Evolutionary conservation across 2,888 invertebrate genomes (phyloP).

Genomic region (Tridacna gigas): DNA sequence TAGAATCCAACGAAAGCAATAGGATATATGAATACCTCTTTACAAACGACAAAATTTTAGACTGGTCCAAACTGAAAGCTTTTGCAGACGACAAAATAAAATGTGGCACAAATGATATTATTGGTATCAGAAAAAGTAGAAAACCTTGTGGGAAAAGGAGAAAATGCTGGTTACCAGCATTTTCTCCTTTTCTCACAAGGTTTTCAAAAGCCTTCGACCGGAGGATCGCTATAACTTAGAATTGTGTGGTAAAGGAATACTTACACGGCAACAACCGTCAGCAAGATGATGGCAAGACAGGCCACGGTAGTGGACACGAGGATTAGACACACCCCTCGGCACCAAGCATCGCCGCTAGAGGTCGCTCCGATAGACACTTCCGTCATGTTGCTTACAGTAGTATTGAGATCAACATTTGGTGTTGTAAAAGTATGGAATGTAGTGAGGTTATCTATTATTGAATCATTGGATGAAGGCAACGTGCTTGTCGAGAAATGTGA

Average conservation of each 20-base stretch:
- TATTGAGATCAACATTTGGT: conserved; percentile 3
- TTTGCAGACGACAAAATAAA: too few species aligned
- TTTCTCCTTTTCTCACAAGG: too few species aligned
- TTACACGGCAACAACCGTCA: conserved; percentile 11
- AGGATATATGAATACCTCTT: too few species aligned
- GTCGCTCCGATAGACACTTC: not conserved
- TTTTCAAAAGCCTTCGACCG: too few species aligned
- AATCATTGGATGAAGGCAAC: not conserved
- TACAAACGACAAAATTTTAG: too few species aligned
- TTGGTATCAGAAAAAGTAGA: too few species aligned
- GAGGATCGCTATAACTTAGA: too few species aligned
- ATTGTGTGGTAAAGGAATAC: not conserved
- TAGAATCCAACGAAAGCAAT: too few species aligned
- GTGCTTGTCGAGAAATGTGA: not conserved
- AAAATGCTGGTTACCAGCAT: too few species aligned
- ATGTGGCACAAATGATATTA: too few species aligned
- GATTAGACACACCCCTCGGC: conserved; percentile 16
- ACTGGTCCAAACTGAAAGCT: too few species aligned
- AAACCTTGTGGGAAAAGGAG: too few species aligned
- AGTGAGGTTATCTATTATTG: not conserved
- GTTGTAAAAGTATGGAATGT: conserved; percentile 15
- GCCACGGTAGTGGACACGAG: not conserved
- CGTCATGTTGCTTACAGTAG: not conserved
- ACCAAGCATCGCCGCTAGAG: conserved; percentile 13
- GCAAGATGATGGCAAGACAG: conserved; percentile 5